Evolutionary conservation across 2,113 vertebrate genomes (phyloP).

Genomic region (Tor tambroides): DNA sequence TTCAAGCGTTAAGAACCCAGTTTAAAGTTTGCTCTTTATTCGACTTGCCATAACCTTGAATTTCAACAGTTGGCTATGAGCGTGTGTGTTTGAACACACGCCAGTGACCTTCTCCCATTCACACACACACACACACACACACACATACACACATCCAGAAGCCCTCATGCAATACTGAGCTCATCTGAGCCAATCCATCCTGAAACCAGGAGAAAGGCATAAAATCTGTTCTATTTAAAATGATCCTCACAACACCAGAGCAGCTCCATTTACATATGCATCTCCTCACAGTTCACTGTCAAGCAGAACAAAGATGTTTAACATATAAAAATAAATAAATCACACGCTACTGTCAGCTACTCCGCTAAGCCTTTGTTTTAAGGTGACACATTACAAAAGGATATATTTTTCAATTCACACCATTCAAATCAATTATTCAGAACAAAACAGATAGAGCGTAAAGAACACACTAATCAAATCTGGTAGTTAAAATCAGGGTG

Average conservation of each 20-base stretch:
- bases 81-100: neutral
- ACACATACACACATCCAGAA: neutral
- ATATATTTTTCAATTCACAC: constrained; percentile 13
- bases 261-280: constrained; percentile 13
- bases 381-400: constrained; percentile 15
- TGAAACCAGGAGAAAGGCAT: constrained; percentile 12
- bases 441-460: neutral
- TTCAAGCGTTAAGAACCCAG: neutral
- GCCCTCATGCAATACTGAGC: neutral
- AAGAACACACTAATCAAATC: constrained; percentile 1
- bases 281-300: constrained; percentile 15
- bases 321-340: constrained; percentile 25
- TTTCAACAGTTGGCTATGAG: neutral
- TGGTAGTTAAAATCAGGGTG: constrained; percentile 8
- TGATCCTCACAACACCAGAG: constrained; percentile 11
- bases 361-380: constrained; percentile 20
- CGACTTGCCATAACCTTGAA: constrained; percentile 28
- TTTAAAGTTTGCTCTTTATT: neutral
- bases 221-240: constrained; percentile 35
- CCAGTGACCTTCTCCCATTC: constrained; percentile 24
- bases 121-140: neutral
- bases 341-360: neutral
- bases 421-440: constrained; percentile 19
- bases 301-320: constrained; percentile 14
- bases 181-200: constrained; percentile 23